Evolutionary conservation across 1,140 invertebrate genomes (phyloP), one percentile per base, ranked within the genome.

Genomic region (Brachionus rotundiformis): DNA sequence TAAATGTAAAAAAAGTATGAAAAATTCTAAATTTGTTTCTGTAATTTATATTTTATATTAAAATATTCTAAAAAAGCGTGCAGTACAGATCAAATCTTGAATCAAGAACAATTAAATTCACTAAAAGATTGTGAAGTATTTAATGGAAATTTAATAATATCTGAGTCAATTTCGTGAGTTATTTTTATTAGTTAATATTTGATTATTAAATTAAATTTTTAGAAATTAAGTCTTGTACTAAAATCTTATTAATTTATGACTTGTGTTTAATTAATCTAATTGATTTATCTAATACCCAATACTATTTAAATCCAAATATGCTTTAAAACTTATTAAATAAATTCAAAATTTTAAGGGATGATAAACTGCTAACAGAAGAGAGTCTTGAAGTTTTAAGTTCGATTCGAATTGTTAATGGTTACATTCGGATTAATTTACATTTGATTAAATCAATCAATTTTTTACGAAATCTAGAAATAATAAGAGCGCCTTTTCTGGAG

Each of bases 61-160:
- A 63, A 63, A 31, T 63, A 36, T 39, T 16, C 19, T 5, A 16
- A n/a, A n/a, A 36, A 33, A 68, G 63, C 29, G 63, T 36, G 8
- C 3, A 1, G 8, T 68, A 33, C 47, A 54, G 5, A 5, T 54
- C 3, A 63, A 19, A 68, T 68, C 19, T 16, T 68, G 33, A 68
- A 68, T 36, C 16, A 5, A 16, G 63, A 79, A 19, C n/a, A 79
- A 31, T 25, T 79, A 10, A 6, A 31, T 13, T 11, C 8, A 33
- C 7, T 79, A 2, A 79, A 59, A 63, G 47, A 63, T 19, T 79
- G 76, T 63, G 76, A 79, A 79, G 59, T 79, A 23, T 31, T 79
- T 1, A 79, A 79, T 41, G 29, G 76, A 11, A 63, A 79, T 41
- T 39, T 79, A n/a, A 19, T 59, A 3, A 79, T 79, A 31, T 10